Evolutionary conservation across 2,797 vertebrate species (phyloP), one percentile per base, ranked within the genome.

Genomic region (Acipenser oxyrinchus): DNA sequence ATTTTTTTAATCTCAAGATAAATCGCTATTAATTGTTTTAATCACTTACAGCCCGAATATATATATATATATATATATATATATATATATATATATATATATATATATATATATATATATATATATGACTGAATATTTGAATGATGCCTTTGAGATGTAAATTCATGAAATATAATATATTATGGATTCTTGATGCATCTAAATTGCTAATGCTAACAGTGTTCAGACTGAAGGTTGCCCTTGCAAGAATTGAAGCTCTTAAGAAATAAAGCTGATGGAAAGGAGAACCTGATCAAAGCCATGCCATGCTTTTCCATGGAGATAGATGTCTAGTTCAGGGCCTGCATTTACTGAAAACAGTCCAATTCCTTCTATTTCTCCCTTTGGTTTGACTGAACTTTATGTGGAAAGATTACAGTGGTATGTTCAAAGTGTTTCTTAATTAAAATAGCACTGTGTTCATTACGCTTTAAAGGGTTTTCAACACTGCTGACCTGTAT

Each of bases 191-290:
- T 74, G 76, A 84, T 70, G 70, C 74, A 90, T 89, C 81, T 90
- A 86, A 85, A 89, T 90, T 89, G 85, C 84, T 85, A 88, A 88
- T 90, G 77, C 82, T 79, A 67, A 62, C 78, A 75, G 74, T 77
- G 78, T 79, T 79, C 76, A 73, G 75, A 78, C 74, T 65, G 68
- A 73, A 74, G 73, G 69, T 79, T 74, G 79, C 77, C 78, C 81
- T 87, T 89, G 88, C 78, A 87, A 82, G 78, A 70, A 70, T 67
- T 71, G 68, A 77, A 81, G 74, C 84, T 81, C 83, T 72, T 68
- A 68, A 84, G 78, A 87, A 81, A 83, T 75, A 76, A 77, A 84
- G 75, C 81, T 83, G 84, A 84, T 87, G 81, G 74, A 71, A 74
- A 37, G 23, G 71, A 77, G 70, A 76, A 73, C 77, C 73, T 85